Evolutionary conservation across 2,113 vertebrate species (phyloP), one percentile per base, ranked within the genome.

Genomic region (Callorhinus ursinus): DNA sequence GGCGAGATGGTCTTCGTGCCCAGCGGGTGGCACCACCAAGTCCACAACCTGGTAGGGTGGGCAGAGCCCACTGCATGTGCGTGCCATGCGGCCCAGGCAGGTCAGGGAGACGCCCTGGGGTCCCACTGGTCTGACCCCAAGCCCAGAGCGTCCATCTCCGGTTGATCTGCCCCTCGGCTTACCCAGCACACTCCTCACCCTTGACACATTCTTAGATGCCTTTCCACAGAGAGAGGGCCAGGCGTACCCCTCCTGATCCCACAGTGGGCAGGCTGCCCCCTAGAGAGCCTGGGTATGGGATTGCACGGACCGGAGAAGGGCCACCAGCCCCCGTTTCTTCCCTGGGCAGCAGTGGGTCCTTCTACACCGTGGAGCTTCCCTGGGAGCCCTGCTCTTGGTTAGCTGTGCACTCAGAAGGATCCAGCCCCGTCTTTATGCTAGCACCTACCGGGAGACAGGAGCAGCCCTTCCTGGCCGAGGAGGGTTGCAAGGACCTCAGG

Each of bases 1-100:
- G 99, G 99, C 0, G 99, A 99, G 98, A 99, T 99, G 5, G 98
- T 99, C 55, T 99, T 99, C 94, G 98, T 99, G 67, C 99, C 99
- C 42, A 99, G 99, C 0, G 99, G 99, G 0, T 99, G 99, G 99
- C 99, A 99, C 92, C 99, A 99, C 98, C 99, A 99, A 93, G 99
- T 99, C 86, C 99, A 99, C 96, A 99, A 99, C 97, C 98, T 99
- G 99, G 99, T 99, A 98, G 99, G 99, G 12, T 13, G 6, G 28
- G 33, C 21, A 1, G 13, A 7, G 7, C 21, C 4, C 49, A 28
- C 26, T 46, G 18, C n/a, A 0, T 0, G 0, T 42, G 33, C 15
- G 36, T 10, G 7, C 5, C 4, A 1, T 9, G 0, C 61, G 55
- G 72, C 28, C 93, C 51, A 0, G 9, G 15, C 1, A 2, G 26